A percentile compares a stretch with the other conserved stretches of the same genome.
phyloP scores from a whole-genome alignment of 2,888 invertebrate species.

The Dynastes grantii region DNA sequence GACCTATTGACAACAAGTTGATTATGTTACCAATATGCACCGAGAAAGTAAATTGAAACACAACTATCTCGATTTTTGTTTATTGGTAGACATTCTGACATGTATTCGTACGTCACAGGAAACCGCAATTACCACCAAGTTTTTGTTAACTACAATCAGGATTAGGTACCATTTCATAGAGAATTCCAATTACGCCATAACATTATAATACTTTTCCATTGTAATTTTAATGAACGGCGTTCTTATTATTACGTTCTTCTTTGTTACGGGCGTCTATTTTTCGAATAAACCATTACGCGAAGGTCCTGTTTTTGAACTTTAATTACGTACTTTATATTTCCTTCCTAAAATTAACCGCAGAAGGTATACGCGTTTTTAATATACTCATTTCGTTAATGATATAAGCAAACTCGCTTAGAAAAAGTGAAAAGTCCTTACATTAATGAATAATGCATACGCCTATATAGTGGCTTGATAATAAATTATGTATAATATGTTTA shows the following conservation, averaged over 20 bases:
- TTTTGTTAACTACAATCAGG: too few relatives aligned
- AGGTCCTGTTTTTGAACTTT: slow-evolving; percentile 24
- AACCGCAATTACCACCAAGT: too few relatives aligned
- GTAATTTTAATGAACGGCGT: slow-evolving; percentile 23
- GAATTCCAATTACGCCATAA: background rate
- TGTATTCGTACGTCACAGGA: too few relatives aligned
- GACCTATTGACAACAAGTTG: background rate
- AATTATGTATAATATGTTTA: too few relatives aligned
- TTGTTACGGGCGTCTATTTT: slow-evolving; percentile 9
- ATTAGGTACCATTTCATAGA: too few relatives aligned
- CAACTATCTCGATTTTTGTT: background rate
- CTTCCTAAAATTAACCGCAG: slow-evolving; percentile 3
- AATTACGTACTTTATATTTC: slow-evolving; percentile 18
- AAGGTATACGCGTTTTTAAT: background rate
- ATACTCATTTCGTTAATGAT: too few relatives aligned
- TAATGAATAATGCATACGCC: too few relatives aligned
- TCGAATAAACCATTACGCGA: background rate
- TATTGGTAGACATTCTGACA: too few relatives aligned
- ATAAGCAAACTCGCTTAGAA: too few relatives aligned
- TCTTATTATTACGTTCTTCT: background rate
- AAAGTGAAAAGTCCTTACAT: too few relatives aligned
- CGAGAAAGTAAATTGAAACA: background rate
- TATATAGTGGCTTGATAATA: too few relatives aligned
- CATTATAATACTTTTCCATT: slow-evolving; percentile 9
- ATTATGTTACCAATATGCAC: background rate